A percentile compares a stretch with the other conserved stretches of the same genome.
Conservation (phyloP, 2,113 vertebrate genomes). For the Rana temporaria region DNA sequence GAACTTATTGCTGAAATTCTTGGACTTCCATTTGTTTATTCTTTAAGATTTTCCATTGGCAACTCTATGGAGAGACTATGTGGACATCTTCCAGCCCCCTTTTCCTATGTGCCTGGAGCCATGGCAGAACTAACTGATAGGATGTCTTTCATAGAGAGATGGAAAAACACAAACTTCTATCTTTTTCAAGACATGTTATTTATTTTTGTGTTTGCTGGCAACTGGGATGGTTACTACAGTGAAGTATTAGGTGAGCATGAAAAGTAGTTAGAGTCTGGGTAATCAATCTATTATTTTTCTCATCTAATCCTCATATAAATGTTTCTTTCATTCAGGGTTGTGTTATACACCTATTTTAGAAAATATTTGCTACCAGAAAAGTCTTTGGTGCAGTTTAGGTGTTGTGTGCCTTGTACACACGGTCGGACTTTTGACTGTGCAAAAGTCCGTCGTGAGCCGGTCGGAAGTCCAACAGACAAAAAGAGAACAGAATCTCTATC, state of each 20-base stretch:
- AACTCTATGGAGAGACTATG: conserved; percentile 60
- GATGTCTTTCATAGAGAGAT: conserved; percentile 71
- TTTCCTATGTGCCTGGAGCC: conserved; percentile 67
- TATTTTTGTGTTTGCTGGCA: background rate
- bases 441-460: too few species aligned
- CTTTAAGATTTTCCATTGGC: conserved; percentile 63
- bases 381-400: too few species aligned
- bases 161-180: conserved; percentile 63
- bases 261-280: background rate
- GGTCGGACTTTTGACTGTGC: too few species aligned
- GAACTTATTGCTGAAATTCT: conserved; percentile 70
- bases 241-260: conserved; percentile 67
- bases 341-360: too few species aligned
- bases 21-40: conserved; percentile 66
- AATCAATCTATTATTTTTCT: too few species aligned
- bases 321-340: too few species aligned
- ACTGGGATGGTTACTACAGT: conserved; percentile 68
- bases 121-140: conserved; percentile 63
- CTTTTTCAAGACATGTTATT: conserved; percentile 28
- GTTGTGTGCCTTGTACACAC: too few species aligned
- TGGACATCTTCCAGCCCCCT: conserved; percentile 65
- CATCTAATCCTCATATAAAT: too few species aligned
- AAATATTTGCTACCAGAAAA: too few species aligned
- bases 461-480: too few species aligned
- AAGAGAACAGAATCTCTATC: too few species aligned